Percentiles rank a stretch among this genome's conserved stretches.
Evolutionary conservation across 2,888 invertebrate genomes (phyloP).

Genomic region (Fabriciana adippe): DNA sequence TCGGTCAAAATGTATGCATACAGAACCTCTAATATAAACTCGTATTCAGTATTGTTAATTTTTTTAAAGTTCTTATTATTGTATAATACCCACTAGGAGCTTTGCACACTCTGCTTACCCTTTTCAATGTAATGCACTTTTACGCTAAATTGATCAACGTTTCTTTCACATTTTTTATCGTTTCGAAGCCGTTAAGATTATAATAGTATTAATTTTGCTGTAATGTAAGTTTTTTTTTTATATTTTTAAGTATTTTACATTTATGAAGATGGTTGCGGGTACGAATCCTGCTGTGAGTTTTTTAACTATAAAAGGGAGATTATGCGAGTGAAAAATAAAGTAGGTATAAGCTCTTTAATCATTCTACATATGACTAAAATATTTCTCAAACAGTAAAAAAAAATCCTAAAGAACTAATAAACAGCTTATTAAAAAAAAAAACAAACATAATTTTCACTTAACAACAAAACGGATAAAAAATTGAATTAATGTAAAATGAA

Average conservation of each 20-base stretch:
- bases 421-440: too few relatives aligned
- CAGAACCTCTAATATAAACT: conserved; percentile 11
- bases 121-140: conserved; percentile 35
- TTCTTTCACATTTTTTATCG: conserved; percentile 17
- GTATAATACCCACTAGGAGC: conserved; percentile 25
- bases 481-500: too few relatives aligned
- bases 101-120: conserved; percentile 31
- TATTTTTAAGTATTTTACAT: neutral
- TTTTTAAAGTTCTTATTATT: conserved; percentile 10
- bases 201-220: conserved; percentile 26
- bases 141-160: conserved; percentile 33
- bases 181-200: conserved; percentile 7
- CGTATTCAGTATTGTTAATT: neutral
- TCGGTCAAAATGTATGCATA: conserved; percentile 1
- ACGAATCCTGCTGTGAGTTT: too few relatives aligned
- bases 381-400: too few relatives aligned
- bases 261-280: neutral
- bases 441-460: neutral
- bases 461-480: neutral
- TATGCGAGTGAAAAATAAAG: too few relatives aligned
- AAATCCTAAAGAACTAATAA: too few relatives aligned
- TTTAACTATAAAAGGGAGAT: too few relatives aligned
- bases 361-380: too few relatives aligned
- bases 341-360: too few relatives aligned
- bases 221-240: conserved; percentile 1